phyloP scores from a whole-genome alignment of 2,797 vertebrate species.

The Poeciliopsis turneri region DNA sequence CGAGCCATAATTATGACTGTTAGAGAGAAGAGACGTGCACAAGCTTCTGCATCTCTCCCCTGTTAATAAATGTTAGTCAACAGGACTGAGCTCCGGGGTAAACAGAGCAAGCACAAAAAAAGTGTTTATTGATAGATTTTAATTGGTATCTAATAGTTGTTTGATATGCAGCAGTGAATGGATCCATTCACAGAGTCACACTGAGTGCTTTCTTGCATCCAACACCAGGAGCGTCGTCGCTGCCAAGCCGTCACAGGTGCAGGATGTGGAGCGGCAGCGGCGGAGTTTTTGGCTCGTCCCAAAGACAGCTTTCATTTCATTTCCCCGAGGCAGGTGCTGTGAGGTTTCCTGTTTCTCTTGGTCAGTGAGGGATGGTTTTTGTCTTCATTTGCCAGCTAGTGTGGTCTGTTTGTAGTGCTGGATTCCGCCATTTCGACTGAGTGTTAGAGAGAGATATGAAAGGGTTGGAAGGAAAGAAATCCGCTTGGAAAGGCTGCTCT shows the following conservation, averaged over 20 bases:
- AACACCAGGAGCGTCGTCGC: constrained; percentile 33
- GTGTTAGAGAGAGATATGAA: constrained; percentile 45
- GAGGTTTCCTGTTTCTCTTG: constrained; percentile 66
- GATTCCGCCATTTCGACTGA: constrained; percentile 44
- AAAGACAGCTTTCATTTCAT: constrained; percentile 73
- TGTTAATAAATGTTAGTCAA: not conserved
- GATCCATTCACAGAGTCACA: constrained; percentile 50
- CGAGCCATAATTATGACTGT: constrained; percentile 45
- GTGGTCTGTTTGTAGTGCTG: constrained; percentile 46
- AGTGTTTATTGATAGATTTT: constrained; percentile 21
- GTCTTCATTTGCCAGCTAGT: constrained; percentile 42
- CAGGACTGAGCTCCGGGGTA: not conserved
- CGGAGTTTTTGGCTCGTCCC: constrained; percentile 61
- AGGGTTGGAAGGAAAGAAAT: constrained; percentile 27
- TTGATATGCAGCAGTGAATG: constrained; percentile 49
- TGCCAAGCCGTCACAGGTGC: constrained; percentile 75
- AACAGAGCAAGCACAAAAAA: constrained; percentile 2
- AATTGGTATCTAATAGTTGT: constrained; percentile 26
- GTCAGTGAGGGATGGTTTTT: constrained; percentile 62
- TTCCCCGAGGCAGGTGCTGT: constrained; percentile 74
- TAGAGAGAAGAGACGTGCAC: constrained; percentile 16
- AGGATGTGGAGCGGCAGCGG: constrained; percentile 64
- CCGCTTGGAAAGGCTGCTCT: constrained; percentile 51
- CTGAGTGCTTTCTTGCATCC: constrained; percentile 55
- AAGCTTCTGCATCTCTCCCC: constrained; percentile 2